Conservation (phyloP, 2,113 vertebrate genomes). For the Protomyctophum bolini region DNA sequence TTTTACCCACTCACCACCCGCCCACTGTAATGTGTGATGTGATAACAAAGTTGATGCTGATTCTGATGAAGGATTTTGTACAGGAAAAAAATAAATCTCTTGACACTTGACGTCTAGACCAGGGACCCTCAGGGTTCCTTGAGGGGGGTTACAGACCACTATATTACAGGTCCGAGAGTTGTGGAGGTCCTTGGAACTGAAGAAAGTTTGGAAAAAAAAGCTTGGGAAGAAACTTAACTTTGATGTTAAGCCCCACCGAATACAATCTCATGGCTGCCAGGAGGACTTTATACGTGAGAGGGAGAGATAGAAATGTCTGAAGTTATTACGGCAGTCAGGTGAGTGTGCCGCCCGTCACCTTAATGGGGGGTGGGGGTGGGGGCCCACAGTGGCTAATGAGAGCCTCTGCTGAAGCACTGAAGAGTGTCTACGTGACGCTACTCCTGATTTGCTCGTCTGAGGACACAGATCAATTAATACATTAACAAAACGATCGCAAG, state of each 20-base stretch:
- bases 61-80: too few species aligned
- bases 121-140: too few species aligned
- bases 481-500: slow-evolving; percentile 65
- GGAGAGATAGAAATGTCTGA: slow-evolving; percentile 62
- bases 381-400: slow-evolving; percentile 67
- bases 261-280: slow-evolving; percentile 31
- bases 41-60: too few species aligned
- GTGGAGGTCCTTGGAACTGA: too few species aligned
- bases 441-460: slow-evolving; percentile 63
- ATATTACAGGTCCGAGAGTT: too few species aligned
- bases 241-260: slow-evolving; percentile 55
- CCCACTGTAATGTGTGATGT: too few species aligned
- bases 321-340: slow-evolving; percentile 68
- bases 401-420: slow-evolving; percentile 64
- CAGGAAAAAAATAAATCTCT: too few species aligned
- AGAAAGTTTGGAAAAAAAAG: too few species aligned
- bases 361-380: slow-evolving; percentile 33
- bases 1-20: too few species aligned
- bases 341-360: slow-evolving; percentile 43
- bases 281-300: slow-evolving; percentile 28
- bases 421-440: slow-evolving; percentile 63
- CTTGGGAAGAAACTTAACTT: slow-evolving; percentile 33
- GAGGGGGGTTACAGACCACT: too few species aligned
- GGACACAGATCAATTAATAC: slow-evolving; percentile 76
- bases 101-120: too few species aligned